Evolutionary conservation across 2,113 vertebrate species (phyloP), one percentile per base, ranked within the genome.

Genomic region (Pelmatolapia mariae): DNA sequence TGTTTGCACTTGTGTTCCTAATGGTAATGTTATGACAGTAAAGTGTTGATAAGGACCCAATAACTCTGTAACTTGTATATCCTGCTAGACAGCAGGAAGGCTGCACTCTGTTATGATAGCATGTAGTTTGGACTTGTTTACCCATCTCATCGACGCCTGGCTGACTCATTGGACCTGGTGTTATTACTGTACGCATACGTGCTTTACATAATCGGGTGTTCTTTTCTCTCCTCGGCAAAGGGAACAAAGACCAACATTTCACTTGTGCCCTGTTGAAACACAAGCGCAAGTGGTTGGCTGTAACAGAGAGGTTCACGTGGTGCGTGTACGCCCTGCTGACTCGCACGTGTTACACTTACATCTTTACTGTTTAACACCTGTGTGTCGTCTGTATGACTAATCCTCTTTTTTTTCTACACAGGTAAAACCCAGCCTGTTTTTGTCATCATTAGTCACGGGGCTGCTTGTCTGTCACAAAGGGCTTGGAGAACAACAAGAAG

Each of bases 91-190:
- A 54, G 86, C 86, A 86, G 91, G 50, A 86, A 86, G 79, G 81
- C 80, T 84, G 52, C 79, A 87, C 86, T 91, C 86, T 94, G 80
- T 59, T 84, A 85, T 86, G 89, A 87, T 91, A 94, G 94, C 91
- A 91, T 57, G 88, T 83, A 94, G 89, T 95, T 95, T 95, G 89
- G 86, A 95, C 94, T 92, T 96, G 94, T 95, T 95, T 95, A 84
- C 86, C 81, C 68, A 19, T 26, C 66, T 90, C 87, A 24, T 87
- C n/a, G 84, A 87, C 79, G 80, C 91, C 89, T 93, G 88, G 86
- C 87, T 93, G 90, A 87, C 90, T 94, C 92, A 89, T 85, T 84
- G 87, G 82, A 91, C 90, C 82, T 87, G 31, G 56, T 45, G 81
- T 73, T 85, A 86, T 91, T 53, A 68, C 31, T 84, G 57, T 22